Evolutionary conservation across 2,888 invertebrate species (phyloP).

Genomic region (Disparrhopalites patrizii): DNA sequence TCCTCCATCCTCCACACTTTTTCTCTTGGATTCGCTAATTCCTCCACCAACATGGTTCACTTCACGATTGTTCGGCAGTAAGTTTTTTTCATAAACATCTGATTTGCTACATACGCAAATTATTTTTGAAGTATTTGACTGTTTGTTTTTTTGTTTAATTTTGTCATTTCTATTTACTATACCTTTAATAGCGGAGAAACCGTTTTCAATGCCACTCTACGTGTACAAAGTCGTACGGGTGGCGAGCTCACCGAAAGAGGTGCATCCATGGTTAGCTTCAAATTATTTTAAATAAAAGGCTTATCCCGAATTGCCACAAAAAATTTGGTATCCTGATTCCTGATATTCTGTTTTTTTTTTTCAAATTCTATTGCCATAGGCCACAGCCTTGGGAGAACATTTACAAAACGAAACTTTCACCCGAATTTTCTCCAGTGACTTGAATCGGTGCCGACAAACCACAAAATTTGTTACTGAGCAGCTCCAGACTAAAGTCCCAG

Average conservation of each 20-base stretch:
- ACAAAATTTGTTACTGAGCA: neutral
- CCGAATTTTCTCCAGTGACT: conserved; percentile 21
- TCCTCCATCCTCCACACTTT: too few species aligned
- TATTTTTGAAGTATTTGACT: too few species aligned
- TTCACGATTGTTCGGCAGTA: too few species aligned
- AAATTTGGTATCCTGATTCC: too few species aligned
- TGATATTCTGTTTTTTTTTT: too few species aligned
- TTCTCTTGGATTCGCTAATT: too few species aligned
- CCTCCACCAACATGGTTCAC: too few species aligned
- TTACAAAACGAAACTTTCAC: conserved; percentile 22
- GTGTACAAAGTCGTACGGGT: conserved; percentile 3
- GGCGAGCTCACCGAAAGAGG: conserved; percentile 6
- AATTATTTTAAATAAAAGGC: too few species aligned
- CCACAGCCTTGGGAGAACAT: conserved; percentile 12
- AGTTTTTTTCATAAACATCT: too few species aligned
- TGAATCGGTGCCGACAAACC: conserved; percentile 23
- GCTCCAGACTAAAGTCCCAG: neutral
- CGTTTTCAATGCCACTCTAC: neutral
- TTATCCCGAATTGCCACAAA: too few species aligned
- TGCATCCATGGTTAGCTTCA: neutral
- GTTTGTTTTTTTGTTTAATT: neutral
- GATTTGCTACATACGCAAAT: too few species aligned
- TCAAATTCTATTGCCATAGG: conserved; percentile 5
- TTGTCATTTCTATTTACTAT: too few species aligned
- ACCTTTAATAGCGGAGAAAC: conserved; percentile 12